Base-by-base conservation (phyloP, 2,113 vertebrate species). In the Periophthalmus modestus region DNA sequence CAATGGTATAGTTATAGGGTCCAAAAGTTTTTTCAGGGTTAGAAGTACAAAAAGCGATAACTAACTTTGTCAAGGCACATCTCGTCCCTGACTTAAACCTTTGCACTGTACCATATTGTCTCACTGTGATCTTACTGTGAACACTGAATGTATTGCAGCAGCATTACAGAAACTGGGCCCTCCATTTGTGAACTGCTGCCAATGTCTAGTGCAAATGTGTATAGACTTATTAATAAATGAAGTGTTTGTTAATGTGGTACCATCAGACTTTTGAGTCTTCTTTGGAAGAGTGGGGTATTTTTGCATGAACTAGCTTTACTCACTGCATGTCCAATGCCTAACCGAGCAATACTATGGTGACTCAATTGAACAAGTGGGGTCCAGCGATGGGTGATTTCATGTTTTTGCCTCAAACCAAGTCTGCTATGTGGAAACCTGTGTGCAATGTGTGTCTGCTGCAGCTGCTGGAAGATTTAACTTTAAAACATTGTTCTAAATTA, bases 201-300 rank as follows among this genome's bases (percentile, higher is more conserved):
- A 62, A 39, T 65, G 62, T 65, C 19, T 65, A 34, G 34, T 21
- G 39, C 62, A 65, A 65, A 65, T 65, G 62, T 39, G 5, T 33
- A 43, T 43, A 19, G 9, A 39, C 34, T 65, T 65, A 86, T 72
- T 92, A 92, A 92, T 90, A 92, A 91, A 87, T 85, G 48, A 80
- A 80, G 79, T 67, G 50, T 73, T 88, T 85, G 77, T 78, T 87
- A 87, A 87, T 54, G 52, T 73, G 73, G 78, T 75, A 87, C 67
- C 79, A 82, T 74, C 80, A 81, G 77, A 88, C 65, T 85, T 80
- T 74, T 24, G 91, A 89, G 87, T 92, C 77, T 91, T 91, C 87
- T 92, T 93, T 89, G 66, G 16, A 72, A 67, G 14, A 70, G 48
- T 77, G 73, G 28, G 36, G 70, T 50, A 7, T 81, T 82, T 73